phyloP scores from a whole-genome alignment of 2,888 invertebrate species.

The Agonopterix arenella region DNA sequence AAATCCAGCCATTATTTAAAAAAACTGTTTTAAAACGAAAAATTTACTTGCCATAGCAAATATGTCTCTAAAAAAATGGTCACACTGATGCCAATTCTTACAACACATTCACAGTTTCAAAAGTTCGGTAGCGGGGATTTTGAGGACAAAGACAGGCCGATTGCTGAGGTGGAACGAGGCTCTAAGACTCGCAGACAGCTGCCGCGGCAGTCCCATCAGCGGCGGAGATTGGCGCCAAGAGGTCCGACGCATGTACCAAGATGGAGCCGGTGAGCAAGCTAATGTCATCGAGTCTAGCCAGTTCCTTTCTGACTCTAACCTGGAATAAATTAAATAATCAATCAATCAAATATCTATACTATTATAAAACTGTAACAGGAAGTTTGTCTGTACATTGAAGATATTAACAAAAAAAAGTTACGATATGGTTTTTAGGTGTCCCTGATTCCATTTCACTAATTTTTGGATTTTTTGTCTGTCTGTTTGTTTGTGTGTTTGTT shows the following conservation, averaged over 20 bases:
- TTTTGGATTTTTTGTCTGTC: too few relatives aligned
- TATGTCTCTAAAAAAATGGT: too few relatives aligned
- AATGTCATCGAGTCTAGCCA: constrained; percentile 42
- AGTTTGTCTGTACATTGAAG: too few relatives aligned
- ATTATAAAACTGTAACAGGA: too few relatives aligned
- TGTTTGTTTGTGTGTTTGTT: too few relatives aligned
- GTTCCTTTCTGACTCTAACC: constrained; percentile 30
- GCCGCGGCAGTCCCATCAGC: constrained; percentile 38
- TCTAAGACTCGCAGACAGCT: constrained; percentile 38
- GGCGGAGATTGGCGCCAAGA: constrained; percentile 54
- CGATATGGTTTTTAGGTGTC: too few relatives aligned
- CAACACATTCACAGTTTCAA: constrained; percentile 1
- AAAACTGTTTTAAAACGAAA: too few relatives aligned
- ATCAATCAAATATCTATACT: too few relatives aligned
- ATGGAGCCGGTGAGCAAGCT: constrained; percentile 43
- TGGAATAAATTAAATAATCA: constrained; percentile 11
- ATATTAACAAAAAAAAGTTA: too few relatives aligned
- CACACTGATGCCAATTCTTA: not conserved
- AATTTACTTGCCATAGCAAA: too few relatives aligned
- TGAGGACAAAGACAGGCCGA: constrained; percentile 42
- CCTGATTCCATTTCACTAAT: too few relatives aligned
- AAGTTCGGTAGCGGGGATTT: constrained; percentile 19
- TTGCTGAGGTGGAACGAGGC: constrained; percentile 44
- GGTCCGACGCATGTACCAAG: constrained; percentile 60
- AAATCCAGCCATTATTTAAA: too few relatives aligned